phyloP scores from a whole-genome alignment of 2,113 vertebrate genomes.

The Dasyurus viverrinus region DNA sequence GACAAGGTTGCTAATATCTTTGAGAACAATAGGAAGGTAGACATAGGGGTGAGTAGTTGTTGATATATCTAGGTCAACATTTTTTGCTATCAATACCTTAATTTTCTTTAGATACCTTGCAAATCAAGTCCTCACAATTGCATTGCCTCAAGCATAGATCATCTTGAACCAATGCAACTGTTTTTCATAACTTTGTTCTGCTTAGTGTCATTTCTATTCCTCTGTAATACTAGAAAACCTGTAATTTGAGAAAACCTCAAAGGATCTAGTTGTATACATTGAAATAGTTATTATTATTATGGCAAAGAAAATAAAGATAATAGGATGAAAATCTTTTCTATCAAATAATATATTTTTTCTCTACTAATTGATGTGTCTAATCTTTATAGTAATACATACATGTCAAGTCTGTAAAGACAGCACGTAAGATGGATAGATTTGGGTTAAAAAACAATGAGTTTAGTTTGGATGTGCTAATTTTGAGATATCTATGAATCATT shows the following conservation, averaged over 20 bases:
- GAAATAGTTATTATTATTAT: neutral
- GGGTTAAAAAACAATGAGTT: no score
- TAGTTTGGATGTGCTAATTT: no score
- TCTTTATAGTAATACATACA: neutral
- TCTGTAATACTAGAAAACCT: neutral
- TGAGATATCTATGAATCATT: no score
- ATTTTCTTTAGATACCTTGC: neutral
- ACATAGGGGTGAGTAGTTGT: neutral
- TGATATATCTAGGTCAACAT: neutral
- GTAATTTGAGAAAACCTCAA: neutral
- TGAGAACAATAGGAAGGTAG: neutral
- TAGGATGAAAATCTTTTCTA: neutral
- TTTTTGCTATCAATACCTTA: neutral
- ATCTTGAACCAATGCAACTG: neutral
- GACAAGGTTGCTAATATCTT: neutral
- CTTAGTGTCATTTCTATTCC: neutral
- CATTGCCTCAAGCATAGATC: neutral
- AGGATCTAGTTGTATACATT: neutral
- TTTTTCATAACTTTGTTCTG: neutral
- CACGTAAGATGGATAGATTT: neutral
- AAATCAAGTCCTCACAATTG: neutral
- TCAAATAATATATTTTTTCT: neutral
- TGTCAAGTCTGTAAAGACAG: neutral
- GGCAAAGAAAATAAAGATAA: neutral
- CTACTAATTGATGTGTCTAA: neutral